These are phyloP conservation scores for Colletes latitarsis DNA, from an alignment of 1,140 invertebrate genomes.

Conservation along the genomic window DNA sequence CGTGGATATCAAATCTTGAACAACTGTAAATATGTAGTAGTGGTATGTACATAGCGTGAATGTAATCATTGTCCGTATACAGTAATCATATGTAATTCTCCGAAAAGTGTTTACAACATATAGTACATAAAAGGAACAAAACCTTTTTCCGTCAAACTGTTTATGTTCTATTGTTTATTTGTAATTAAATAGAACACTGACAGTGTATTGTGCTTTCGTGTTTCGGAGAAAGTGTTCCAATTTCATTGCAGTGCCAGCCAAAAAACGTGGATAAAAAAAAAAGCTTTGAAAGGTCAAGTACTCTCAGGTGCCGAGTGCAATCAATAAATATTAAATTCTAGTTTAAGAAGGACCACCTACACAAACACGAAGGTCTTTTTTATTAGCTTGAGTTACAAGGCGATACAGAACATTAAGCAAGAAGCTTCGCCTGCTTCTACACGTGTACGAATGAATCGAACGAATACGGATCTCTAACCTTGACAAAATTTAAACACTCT, in stretches of 20 bases:
- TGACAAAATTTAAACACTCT: conserved; percentile 1
- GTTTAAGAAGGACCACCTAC: conserved; percentile 14
- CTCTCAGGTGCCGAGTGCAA: conserved; percentile 1
- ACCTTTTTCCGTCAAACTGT: too few species aligned
- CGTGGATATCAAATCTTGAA: too few species aligned
- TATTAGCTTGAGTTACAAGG: neutral
- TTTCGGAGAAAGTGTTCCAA: neutral
- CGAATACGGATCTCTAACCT: conserved; percentile 25
- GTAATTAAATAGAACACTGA: neutral
- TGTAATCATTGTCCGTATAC: neutral
- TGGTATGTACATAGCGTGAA: too few species aligned
- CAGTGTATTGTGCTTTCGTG: neutral
- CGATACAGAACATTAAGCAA: conserved; percentile 10
- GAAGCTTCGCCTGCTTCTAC: neutral
- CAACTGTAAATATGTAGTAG: too few species aligned
- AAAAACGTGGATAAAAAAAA: neutral
- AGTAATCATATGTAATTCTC: neutral
- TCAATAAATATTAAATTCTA: conserved; percentile 40
- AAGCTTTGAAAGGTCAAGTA: conserved; percentile 28
- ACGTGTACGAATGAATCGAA: conserved; percentile 29
- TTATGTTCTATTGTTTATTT: too few species aligned
- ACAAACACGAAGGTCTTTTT: neutral
- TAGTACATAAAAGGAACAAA: too few species aligned
- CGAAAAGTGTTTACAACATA: too few species aligned
- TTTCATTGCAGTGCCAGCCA: neutral